Conservation (phyloP, 2,888 invertebrate genomes). For the Mycalesis mineus region DNA sequence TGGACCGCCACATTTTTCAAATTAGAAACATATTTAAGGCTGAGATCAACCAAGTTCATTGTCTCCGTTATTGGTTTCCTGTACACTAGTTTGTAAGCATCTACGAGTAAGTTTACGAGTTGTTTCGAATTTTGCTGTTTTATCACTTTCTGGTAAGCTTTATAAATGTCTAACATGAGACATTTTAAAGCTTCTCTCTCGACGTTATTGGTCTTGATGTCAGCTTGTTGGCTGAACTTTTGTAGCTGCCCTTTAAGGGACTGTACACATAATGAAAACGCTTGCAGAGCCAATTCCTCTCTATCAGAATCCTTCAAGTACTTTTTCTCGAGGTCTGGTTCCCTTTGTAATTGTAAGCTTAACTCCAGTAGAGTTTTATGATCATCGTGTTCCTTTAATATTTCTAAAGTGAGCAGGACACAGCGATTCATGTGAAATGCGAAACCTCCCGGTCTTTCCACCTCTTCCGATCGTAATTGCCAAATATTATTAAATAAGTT, state of each 20-base stretch:
- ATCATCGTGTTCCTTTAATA: slow-evolving; percentile 88
- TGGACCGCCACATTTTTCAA: slow-evolving; percentile 73
- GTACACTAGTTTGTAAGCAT: slow-evolving; percentile 83
- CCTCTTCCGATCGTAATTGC: slow-evolving; percentile 93
- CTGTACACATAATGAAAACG: slow-evolving; percentile 84
- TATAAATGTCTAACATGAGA: slow-evolving; percentile 79
- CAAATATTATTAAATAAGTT: slow-evolving; percentile 97
- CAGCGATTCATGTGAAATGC: slow-evolving; percentile 94
- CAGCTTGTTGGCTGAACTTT: slow-evolving; percentile 68
- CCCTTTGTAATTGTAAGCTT: slow-evolving; percentile 85
- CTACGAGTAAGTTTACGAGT: slow-evolving; percentile 81
- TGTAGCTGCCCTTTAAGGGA: slow-evolving; percentile 82
- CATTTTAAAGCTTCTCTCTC: slow-evolving; percentile 72
- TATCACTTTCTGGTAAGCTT: slow-evolving; percentile 82
- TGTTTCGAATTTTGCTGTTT: slow-evolving; percentile 79
- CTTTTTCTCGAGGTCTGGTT: slow-evolving; percentile 92
- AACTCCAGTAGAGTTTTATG: slow-evolving; percentile 88
- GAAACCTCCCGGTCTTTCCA: slow-evolving; percentile 94
- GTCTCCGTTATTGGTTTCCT: slow-evolving; percentile 80
- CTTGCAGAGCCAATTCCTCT: slow-evolving; percentile 87
- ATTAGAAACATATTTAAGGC: slow-evolving; percentile 81
- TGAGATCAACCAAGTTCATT: slow-evolving; percentile 81
- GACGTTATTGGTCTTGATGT: slow-evolving; percentile 63
- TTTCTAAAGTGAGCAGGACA: slow-evolving; percentile 87
- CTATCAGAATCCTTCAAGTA: slow-evolving; percentile 92